Conservation (phyloP, 2,113 vertebrate species). For the Zingel zingel region DNA sequence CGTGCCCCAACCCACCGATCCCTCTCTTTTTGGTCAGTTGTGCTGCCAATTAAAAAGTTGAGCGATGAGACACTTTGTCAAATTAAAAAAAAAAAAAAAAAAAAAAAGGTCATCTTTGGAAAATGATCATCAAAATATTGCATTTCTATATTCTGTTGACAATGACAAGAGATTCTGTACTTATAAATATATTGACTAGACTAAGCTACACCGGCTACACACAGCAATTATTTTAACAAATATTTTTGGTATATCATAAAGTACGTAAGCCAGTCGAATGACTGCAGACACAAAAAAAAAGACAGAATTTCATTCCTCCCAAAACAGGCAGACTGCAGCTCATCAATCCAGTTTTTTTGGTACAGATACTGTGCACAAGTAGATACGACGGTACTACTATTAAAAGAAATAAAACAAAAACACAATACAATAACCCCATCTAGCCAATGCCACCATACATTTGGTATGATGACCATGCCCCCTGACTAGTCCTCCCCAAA, state of each 20-base stretch:
- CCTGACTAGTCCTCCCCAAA: conserved; percentile 35
- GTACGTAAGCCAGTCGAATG: conserved; percentile 76
- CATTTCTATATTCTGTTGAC: conserved; percentile 86
- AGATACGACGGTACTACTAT: conserved; percentile 80
- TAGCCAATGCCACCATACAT: conserved; percentile 53
- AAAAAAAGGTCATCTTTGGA: conserved; percentile 84
- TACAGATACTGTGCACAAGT: conserved; percentile 90
- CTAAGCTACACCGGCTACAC: conserved; percentile 86
- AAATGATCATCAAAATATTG: conserved; percentile 87
- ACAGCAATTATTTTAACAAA: conserved; percentile 86
- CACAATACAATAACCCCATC: conserved; percentile 60
- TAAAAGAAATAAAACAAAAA: conserved; percentile 48
- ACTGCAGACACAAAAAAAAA: conserved; percentile 71
- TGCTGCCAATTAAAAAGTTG: conserved; percentile 78
- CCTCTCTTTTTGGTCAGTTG: conserved; percentile 78
- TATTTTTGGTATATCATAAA: conserved; percentile 90
- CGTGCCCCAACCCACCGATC: conserved; percentile 46
- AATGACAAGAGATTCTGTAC: conserved; percentile 81
- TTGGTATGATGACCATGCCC: conserved; percentile 42
- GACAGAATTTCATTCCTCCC: conserved; percentile 80
- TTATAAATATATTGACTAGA: conserved; percentile 87
- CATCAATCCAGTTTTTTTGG: conserved; percentile 90
- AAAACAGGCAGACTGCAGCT: conserved; percentile 87
- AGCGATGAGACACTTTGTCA: conserved; percentile 70
- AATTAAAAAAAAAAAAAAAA: conserved; percentile 50